A percentile compares a stretch with the other conserved stretches of the same genome.
phyloP scores from a whole-genome alignment of 2,797 vertebrate genomes.

The Acanthiza pusilla region DNA sequence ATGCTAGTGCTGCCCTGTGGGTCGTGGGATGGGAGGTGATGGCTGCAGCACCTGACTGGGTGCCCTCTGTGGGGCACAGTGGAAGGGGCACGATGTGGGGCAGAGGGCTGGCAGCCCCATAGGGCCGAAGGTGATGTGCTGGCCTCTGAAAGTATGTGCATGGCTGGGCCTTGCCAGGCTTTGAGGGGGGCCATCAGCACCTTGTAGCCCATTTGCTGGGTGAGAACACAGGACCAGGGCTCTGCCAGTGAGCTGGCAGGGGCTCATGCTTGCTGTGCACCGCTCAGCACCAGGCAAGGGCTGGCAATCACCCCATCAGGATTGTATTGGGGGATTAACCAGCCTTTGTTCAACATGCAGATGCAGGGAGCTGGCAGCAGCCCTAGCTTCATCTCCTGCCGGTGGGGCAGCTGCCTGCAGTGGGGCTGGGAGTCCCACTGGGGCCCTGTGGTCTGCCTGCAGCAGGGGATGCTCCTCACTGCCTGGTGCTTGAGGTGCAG shows the following conservation, averaged over 20 bases:
- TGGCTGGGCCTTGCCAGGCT: rapidly evolving
- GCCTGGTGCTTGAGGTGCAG: rapidly evolving
- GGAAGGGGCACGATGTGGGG: rapidly evolving
- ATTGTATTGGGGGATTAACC: background rate
- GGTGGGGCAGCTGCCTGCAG: background rate
- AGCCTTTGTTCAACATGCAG: background rate
- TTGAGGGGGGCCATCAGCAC: rapidly evolving
- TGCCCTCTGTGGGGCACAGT: background rate
- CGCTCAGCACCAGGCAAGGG: background rate
- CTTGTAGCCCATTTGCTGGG: background rate
- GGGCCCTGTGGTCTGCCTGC: background rate
- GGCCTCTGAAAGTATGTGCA: rapidly evolving
- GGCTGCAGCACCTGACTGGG: background rate
- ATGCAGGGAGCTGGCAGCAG: background rate
- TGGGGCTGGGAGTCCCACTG: rapidly evolving
- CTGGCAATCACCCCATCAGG: background rate
- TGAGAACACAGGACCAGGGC: background rate
- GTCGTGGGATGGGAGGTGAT: background rate
- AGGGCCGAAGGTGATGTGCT: background rate
- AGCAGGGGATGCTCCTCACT: background rate
- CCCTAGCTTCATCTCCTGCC: background rate
- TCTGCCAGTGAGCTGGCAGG: background rate
- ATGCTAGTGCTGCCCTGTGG: background rate
- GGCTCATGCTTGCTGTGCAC: background rate
- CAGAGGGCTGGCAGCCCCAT: background rate